Evolutionary conservation across 30 jellyfish, hydroid and myxozoan species (phyloP).

Genomic region (Sanderia malayensis): DNA sequence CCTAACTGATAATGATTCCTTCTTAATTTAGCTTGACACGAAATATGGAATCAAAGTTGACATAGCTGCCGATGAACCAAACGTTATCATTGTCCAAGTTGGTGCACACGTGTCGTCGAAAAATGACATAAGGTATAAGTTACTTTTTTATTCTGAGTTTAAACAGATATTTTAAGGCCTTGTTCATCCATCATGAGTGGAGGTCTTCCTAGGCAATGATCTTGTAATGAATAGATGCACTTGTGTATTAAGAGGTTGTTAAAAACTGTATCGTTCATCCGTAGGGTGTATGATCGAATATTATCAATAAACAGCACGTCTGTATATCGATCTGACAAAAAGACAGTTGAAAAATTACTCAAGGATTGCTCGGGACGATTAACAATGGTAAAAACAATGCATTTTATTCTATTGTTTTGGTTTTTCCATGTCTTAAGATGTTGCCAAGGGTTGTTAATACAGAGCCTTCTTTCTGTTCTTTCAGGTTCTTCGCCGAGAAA

Average conservation of each 20-base stretch:
- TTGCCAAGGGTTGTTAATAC: too few relatives aligned
- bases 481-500: conserved; percentile 53
- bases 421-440: too few relatives aligned
- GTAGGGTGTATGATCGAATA: conserved; percentile 72
- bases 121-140: conserved; percentile 71
- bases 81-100: conserved; percentile 55
- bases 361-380: conserved; percentile 66
- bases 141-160: too few relatives aligned
- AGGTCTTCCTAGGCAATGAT: too few relatives aligned
- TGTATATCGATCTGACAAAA: conserved; percentile 64
- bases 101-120: conserved; percentile 61
- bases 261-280: too few relatives aligned
- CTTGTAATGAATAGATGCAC: too few relatives aligned
- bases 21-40: conserved; percentile 62
- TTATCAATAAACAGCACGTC: conserved; percentile 55
- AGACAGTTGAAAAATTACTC: conserved; percentile 61
- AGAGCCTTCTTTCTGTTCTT: too few relatives aligned
- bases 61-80: conserved; percentile 76
- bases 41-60: conserved; percentile 75
- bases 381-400: conserved; percentile 84
- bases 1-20: background rate
- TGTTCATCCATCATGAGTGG: too few relatives aligned
- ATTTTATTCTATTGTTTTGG: too few relatives aligned
- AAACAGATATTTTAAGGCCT: too few relatives aligned
- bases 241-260: too few relatives aligned